A percentile compares a stretch with the other conserved stretches of the same genome.
Conservation (phyloP, 1,140 invertebrate genomes). For the Zaprionus vittiger region DNA sequence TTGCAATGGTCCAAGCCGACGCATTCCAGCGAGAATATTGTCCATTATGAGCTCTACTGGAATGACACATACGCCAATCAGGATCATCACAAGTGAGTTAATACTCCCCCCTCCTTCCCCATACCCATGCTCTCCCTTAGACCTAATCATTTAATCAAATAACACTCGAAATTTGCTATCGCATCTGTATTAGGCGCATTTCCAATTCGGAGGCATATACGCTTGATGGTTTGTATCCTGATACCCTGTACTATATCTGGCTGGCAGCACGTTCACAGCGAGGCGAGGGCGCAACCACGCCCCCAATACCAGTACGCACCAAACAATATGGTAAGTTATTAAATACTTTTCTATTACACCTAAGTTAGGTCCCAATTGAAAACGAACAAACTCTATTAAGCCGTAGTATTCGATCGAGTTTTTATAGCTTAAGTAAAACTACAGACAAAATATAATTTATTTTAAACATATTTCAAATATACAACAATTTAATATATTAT, state of each 20-base stretch:
- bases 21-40: slow-evolving; percentile 95
- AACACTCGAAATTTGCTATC: slow-evolving; percentile 2
- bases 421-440: slow-evolving; percentile 65
- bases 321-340: slow-evolving; percentile 96
- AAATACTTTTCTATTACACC: neutral
- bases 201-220: slow-evolving; percentile 93
- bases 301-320: slow-evolving; percentile 96
- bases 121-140: neutral
- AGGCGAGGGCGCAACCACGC: slow-evolving; percentile 97
- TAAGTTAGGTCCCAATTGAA: slow-evolving; percentile 53
- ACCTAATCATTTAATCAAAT: slow-evolving; percentile 14
- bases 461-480: slow-evolving; percentile 47
- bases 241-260: slow-evolving; percentile 98
- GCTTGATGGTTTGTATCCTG: slow-evolving; percentile 94
- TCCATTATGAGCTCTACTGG: slow-evolving; percentile 98
- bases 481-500: slow-evolving; percentile 31
- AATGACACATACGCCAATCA: slow-evolving; percentile 97
- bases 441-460: slow-evolving; percentile 37
- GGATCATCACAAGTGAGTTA: slow-evolving; percentile 88
- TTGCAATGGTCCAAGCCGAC: slow-evolving; percentile 95
- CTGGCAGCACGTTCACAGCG: slow-evolving; percentile 95
- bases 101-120: neutral
- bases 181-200: slow-evolving; percentile 87
- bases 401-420: slow-evolving; percentile 60
- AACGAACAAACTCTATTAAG: slow-evolving; percentile 36